Evolutionary conservation across 2,888 invertebrate species (phyloP), one percentile per base, ranked within the genome.

Genomic region (Acanthopleura granulata): DNA sequence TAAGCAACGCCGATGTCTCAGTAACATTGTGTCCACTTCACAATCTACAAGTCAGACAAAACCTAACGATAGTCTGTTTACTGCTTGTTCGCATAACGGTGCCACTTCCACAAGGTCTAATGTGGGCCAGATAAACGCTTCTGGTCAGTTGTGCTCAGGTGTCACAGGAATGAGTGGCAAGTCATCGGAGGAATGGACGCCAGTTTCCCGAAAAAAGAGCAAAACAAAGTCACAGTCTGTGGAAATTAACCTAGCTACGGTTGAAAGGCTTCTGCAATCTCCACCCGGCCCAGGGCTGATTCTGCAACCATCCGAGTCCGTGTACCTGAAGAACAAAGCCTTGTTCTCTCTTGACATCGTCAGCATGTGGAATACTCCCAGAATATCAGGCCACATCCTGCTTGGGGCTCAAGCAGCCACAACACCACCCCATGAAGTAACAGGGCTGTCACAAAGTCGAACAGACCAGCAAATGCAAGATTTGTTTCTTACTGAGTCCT

Each of bases 351-450:
- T 69, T 9, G 79, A 82, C 73, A 73, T 80, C 15, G 79, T 79
- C 4, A 75, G 77, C 49, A 72, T 82, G 75, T 82, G 82, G 82
- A 82, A 82, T 69, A 82, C 80, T 9, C 82, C 82, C 1, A 66
- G 76, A 1, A 75, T 78, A 50, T 62, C 71, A 22, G 70, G 27
- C 0, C 74, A 75, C 57, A 79, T 81, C 62, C 57, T 81, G 0
- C 70, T 81, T 16, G 81, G 81, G 0, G 77, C 79, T 4, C 40
- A 73, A 40, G 29, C 69, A 30, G 22, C 29, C 1, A 22, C 15
- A 18, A 30, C 25, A 3, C 18, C 16, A 49, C 22, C n/a, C 57
- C 57, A 57, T 57, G 12, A 57, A 22, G 22, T 57, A 57, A 22
- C 18, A 1, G 57, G 57, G 3, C 57, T 57, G 18, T 57, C 22